A percentile compares a stretch with the other conserved stretches of the same genome.
phyloP scores from a whole-genome alignment of 1,140 invertebrate genomes.

The Nephotettix cincticeps region DNA sequence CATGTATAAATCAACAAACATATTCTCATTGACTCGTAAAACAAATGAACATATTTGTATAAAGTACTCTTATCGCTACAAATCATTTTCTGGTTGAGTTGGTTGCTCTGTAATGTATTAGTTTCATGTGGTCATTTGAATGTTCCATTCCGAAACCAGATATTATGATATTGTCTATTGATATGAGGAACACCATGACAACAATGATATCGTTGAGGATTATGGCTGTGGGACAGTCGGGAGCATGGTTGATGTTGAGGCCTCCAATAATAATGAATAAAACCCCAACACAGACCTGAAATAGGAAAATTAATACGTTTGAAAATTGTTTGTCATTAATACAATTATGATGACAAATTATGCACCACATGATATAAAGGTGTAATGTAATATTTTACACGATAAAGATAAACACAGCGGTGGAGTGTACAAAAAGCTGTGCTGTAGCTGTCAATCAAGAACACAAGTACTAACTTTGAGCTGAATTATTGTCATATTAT shows the following conservation, averaged over 20 bases:
- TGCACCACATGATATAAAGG: no score
- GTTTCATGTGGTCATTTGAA: slow-evolving; percentile 57
- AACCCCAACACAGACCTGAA: slow-evolving; percentile 72
- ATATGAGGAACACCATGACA: slow-evolving; percentile 75
- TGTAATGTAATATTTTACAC: no score
- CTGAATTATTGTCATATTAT: no score
- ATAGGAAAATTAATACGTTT: neutral
- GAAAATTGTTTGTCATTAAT: no score
- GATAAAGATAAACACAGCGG: no score
- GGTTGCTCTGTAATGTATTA: slow-evolving; percentile 29
- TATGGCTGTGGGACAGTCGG: slow-evolving; percentile 66
- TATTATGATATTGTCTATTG: slow-evolving; percentile 74
- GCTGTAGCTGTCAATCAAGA: no score
- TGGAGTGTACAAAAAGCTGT: no score
- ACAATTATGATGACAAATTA: no score
- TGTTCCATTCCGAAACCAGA: slow-evolving; percentile 79
- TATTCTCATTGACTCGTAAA: neutral
- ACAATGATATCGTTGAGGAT: slow-evolving; percentile 78
- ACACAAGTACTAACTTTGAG: no score
- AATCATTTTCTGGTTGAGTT: slow-evolving; percentile 12
- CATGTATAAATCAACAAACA: no score
- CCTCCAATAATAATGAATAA: slow-evolving; percentile 77
- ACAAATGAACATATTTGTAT: no score
- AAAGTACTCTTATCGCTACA: neutral
- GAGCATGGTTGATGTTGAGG: slow-evolving; percentile 71